phyloP scores from a whole-genome alignment of 2,888 invertebrate genomes.

The Phlogophora meticulosa region DNA sequence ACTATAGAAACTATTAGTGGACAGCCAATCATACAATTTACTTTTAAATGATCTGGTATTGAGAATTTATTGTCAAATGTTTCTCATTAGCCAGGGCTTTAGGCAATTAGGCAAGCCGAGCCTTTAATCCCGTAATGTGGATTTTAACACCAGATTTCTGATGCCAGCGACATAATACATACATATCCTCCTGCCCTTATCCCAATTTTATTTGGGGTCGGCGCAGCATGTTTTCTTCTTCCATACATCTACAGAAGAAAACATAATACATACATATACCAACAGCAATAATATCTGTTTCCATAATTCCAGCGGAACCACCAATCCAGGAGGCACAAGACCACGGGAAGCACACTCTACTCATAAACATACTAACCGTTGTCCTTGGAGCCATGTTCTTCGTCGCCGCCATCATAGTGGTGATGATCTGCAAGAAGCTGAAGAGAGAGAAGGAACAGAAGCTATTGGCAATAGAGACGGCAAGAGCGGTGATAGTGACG shows the following conservation, averaged over 20 bases:
- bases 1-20: too few species aligned
- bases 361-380: conserved; percentile 91
- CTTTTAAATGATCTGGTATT: too few species aligned
- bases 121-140: too few species aligned
- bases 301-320: conserved; percentile 71
- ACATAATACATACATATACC: neutral
- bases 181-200: too few species aligned
- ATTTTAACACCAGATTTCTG: too few species aligned
- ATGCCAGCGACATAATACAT: too few species aligned
- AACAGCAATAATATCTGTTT: neutral
- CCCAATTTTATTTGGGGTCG: too few species aligned
- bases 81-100: neutral
- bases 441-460: conserved; percentile 96
- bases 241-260: too few species aligned
- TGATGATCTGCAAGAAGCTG: conserved; percentile 93
- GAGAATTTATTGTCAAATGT: too few species aligned
- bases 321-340: conserved; percentile 81
- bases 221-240: too few species aligned
- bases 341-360: conserved; percentile 88
- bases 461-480: conserved; percentile 95
- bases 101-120: too few species aligned
- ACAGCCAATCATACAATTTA: too few species aligned
- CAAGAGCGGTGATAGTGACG: conserved; percentile 95
- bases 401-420: conserved; percentile 90
- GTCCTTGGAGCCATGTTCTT: conserved; percentile 92